A percentile compares a stretch with the other conserved stretches of the same genome.
Evolutionary conservation across 2,113 vertebrate species (phyloP).

Genomic region (Pelvicachromis taeniatus): DNA sequence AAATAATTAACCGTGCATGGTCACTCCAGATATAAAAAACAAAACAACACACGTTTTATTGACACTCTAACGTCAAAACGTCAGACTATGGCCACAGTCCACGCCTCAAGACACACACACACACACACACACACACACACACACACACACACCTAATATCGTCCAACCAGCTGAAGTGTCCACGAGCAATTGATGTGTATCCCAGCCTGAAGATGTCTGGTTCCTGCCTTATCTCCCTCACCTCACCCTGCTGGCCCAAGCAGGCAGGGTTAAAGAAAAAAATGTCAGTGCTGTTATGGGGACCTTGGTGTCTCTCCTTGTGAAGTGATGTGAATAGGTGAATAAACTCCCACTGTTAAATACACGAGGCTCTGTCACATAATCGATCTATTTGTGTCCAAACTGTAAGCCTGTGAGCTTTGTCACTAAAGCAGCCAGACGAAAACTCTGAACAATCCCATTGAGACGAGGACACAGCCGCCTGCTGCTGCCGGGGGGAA

Average conservation of each 20-base stretch:
- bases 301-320: not conserved
- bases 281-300: not conserved
- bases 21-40: not conserved
- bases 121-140: too few species aligned
- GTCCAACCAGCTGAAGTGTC: not conserved
- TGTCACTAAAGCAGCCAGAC: not conserved
- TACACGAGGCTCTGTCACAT: not conserved
- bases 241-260: not conserved
- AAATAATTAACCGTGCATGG: not conserved
- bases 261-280: not conserved
- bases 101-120: not conserved
- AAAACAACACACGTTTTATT: not conserved
- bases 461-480: conserved; percentile 30
- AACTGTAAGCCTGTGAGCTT: conserved; percentile 14
- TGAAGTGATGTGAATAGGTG: not conserved
- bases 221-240: not conserved
- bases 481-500: conserved; percentile 8
- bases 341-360: not conserved
- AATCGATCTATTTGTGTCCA: conserved; percentile 14
- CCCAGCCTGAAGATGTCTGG: not conserved
- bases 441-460: conserved; percentile 21
- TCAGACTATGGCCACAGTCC: not conserved
- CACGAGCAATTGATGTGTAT: not conserved
- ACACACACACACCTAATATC: not conserved
- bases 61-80: not conserved